A percentile compares a stretch with the other conserved stretches of the same genome.
These are phyloP conservation scores for Harpalus rufipes DNA, from an alignment of 2,888 invertebrate species.

Conservation along the genomic window DNA sequence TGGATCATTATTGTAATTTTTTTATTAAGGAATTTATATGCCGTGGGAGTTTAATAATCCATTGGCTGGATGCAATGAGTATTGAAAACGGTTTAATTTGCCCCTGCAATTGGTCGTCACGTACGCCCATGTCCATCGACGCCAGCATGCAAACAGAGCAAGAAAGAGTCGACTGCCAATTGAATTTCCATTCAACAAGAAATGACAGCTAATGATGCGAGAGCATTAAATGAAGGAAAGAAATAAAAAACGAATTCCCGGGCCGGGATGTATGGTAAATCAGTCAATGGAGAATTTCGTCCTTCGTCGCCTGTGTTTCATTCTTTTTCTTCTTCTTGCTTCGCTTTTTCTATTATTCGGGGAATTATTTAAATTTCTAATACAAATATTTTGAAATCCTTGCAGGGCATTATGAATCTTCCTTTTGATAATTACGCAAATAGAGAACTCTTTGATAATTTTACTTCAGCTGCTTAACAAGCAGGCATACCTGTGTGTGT, in stretches of 20 bases:
- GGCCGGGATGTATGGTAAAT: conserved; percentile 62
- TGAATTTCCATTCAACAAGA: conserved; percentile 67
- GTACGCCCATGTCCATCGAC: conserved; percentile 18
- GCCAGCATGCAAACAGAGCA: conserved; percentile 38
- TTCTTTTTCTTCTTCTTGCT: conserved; percentile 18
- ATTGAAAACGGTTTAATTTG: conserved; percentile 1
- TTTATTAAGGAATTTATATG: neutral
- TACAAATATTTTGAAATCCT: conserved; percentile 45
- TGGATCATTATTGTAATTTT: too few species aligned
- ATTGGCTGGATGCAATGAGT: neutral
- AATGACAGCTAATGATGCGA: conserved; percentile 67
- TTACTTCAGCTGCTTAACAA: neutral
- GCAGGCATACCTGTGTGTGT: neutral
- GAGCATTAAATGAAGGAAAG: conserved; percentile 67
- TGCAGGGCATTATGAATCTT: conserved; percentile 12
- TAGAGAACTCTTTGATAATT: conserved; percentile 11
- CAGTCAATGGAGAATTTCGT: conserved; percentile 55
- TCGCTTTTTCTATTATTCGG: conserved; percentile 39
- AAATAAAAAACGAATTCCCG: conserved; percentile 63
- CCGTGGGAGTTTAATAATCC: conserved; percentile 1
- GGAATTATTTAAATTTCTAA: conserved; percentile 47
- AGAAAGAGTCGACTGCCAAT: conserved; percentile 62
- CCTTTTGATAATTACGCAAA: conserved; percentile 32
- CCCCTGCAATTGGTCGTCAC: conserved; percentile 17
- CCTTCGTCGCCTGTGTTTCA: conserved; percentile 25